Evolutionary conservation across 1,140 invertebrate genomes (phyloP), one percentile per base, ranked within the genome.

Genomic region (Drosophila fuyamai): DNA sequence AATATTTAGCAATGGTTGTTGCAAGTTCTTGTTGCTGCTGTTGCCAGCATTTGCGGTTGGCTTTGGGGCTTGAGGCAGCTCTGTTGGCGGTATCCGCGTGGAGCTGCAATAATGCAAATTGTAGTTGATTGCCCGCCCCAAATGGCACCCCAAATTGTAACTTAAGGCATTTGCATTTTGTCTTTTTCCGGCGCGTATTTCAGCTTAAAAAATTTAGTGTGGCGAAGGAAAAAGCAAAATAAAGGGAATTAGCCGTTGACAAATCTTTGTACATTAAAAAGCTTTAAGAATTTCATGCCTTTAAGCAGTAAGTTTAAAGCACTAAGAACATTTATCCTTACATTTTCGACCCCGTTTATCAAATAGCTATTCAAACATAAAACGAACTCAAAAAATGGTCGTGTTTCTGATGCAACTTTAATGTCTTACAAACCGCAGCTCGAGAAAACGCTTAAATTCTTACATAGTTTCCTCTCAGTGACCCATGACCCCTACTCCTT

Each of bases 51-150:
- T 77, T 86, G 83, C 50, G 73, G 73, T 76, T 62, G 56, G 71
- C 70, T 78, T 79, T 67, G 48, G 50, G 63, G 78, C 55, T 48
- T 82, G 74, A 78, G 73, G 55, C 67, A 68, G 58, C 61, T 55
- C 43, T 38, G 54, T 65, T 61, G 50, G 73, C 60, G 43, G 23
- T 16, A 47, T 56, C 44, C 32, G 61, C 56, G 59, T 59, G 60
- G 47, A 73, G 83, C 78, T 86, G 79, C 83, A 88, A 79, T 86
- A 83, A 88, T 88, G 76, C 67, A 86, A 86, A 86, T 88, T 88
- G 83, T 82, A 63, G 83, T 88, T 85, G 80, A 85, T 85, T 85
- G 75, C 82, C 57, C 51, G 53, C 40, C 50, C 40, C 44, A 41
- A 53, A 48, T 35, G 73, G 44, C 43, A 46, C 58, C 40, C 57